Percentiles rank a stretch among this genome's conserved stretches.
phyloP scores from a whole-genome alignment of 2,797 vertebrate genomes.

The Garrulus glandarius region DNA sequence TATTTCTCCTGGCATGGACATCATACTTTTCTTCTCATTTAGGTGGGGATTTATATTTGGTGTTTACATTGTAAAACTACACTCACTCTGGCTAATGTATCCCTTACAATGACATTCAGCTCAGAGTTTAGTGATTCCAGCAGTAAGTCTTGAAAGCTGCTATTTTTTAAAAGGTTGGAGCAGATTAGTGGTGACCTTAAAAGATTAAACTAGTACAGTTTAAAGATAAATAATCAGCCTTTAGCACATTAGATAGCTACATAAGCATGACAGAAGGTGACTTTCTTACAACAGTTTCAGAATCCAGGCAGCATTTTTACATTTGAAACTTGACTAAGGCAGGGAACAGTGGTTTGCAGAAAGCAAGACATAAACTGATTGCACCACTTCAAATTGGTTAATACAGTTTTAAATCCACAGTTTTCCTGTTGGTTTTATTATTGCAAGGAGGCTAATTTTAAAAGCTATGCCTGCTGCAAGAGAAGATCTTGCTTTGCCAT shows the following conservation, averaged over 20 bases:
- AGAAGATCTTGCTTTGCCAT: conserved; percentile 74
- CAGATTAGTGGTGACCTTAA: conserved; percentile 69
- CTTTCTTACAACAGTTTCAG: conserved; percentile 62
- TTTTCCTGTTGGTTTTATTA: conserved; percentile 72
- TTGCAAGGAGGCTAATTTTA: conserved; percentile 67
- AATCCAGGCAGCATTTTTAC: conserved; percentile 53
- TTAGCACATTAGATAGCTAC: conserved; percentile 68
- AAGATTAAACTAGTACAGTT: conserved; percentile 67
- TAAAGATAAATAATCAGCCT: conserved; percentile 72
- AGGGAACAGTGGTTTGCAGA: conserved; percentile 35
- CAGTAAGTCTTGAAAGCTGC: conserved; percentile 67
- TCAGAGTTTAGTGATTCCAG: conserved; percentile 56
- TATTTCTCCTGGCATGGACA: conserved; percentile 29
- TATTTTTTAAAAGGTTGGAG: conserved; percentile 67
- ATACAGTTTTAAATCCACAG: conserved; percentile 67
- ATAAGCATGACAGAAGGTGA: conserved; percentile 72
- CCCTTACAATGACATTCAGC: conserved; percentile 51
- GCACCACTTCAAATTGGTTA: conserved; percentile 62
- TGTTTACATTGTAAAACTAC: conserved; percentile 61
- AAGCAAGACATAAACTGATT: conserved; percentile 60
- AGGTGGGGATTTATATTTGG: conserved; percentile 59
- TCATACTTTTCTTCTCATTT: conserved; percentile 53
- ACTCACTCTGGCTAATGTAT: conserved; percentile 52
- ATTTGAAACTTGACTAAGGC: conserved; percentile 57
- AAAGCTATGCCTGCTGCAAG: conserved; percentile 65